Base-by-base conservation (phyloP, 2,888 invertebrate genomes). In the Lordiphosa fenestrarum region DNA sequence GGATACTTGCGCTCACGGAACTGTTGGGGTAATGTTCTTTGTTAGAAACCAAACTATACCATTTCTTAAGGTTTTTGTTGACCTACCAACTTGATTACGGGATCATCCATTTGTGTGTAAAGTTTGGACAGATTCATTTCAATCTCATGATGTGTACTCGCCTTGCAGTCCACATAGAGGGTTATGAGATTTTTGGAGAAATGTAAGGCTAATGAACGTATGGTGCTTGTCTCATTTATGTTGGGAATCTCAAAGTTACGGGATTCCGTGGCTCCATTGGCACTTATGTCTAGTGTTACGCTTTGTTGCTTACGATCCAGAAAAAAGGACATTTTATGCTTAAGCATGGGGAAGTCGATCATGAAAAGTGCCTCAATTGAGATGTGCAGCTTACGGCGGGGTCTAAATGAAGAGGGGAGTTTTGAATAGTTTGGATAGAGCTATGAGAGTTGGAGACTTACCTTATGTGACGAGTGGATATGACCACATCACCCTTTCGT, bases 1-100 rank as follows among this genome's bases (percentile, higher is more conserved):
- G 90, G 90, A 82, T 90, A 90, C 61, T 90, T 90, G 23, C 90
- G 87, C 75, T 90, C 90, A 30, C 90, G 87, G 72, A 90, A 90
- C 87, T 89, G 54, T 21, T 39, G 55, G 54, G 23, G 23, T 39
- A 47, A 7, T 6, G 10, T 9, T 33, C 12, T 44, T 19, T 33
- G 19, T 12, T 23, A 12, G 9, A 35, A 13, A n/a, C 35, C 15
- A 37, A 7, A 36, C n/a, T 15, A 7, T 15, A n/a, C 10, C 19
- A 4, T 15, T 12, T 25, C 3, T 2, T 25, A 2, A 25, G 7
- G 25, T 25, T 1, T 25, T 6, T 19, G 6, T 13, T 25, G 47
- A 77, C 88, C 78, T 62, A 89, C 89, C 77, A 90, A 69, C 68
- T 90, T 90, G 9, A 90, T 86, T 15, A 89, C 84, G 21, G 90